Evolutionary conservation across 2,888 invertebrate genomes (phyloP).

Genomic region (Theretra japonica): DNA sequence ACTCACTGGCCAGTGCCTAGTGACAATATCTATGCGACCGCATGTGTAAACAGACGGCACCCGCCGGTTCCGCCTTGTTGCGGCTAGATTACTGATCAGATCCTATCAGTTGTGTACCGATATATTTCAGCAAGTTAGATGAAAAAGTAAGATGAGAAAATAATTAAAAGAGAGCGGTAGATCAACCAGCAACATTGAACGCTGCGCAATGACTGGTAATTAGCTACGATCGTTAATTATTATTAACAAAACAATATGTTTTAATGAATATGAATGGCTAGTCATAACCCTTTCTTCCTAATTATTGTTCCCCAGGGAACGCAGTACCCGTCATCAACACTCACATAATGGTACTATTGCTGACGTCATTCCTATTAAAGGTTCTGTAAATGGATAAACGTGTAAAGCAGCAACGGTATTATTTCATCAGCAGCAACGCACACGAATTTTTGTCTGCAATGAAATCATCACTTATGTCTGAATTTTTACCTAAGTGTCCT

Average conservation of each 20-base stretch:
- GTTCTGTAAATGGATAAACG: neutral
- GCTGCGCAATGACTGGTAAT: no score
- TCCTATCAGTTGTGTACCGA: no score
- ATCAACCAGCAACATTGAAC: no score
- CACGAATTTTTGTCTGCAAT: neutral
- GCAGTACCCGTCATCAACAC: neutral
- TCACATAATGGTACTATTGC: neutral
- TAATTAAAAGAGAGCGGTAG: no score
- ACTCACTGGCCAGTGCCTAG: neutral
- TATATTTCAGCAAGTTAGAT: no score
- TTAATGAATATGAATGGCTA: neutral
- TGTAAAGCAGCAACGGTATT: neutral
- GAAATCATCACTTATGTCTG: neutral
- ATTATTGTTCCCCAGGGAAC: neutral
- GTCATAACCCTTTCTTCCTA: neutral
- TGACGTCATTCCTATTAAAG: slow-evolving; percentile 4
- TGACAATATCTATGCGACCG: neutral
- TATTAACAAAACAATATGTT: no score
- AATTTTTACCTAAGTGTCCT: neutral
- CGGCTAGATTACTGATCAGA: no score
- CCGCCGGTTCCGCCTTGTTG: no score
- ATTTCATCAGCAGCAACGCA: neutral
- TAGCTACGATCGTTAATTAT: neutral
- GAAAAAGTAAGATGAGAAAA: no score
- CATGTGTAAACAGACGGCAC: neutral